phyloP scores from a whole-genome alignment of 2,797 vertebrate species.

The Bradypus variegatus region DNA sequence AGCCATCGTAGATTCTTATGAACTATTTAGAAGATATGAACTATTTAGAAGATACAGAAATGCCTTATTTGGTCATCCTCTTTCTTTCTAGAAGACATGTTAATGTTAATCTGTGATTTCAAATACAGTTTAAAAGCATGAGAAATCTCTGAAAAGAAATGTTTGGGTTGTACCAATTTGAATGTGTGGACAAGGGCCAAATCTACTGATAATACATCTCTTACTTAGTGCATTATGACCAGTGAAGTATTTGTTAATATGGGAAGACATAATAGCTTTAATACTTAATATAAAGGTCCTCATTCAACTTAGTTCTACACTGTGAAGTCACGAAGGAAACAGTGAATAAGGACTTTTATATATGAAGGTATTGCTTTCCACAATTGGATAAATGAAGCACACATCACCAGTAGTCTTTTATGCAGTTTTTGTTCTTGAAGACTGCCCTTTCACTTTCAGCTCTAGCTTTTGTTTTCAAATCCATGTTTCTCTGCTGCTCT shows the following conservation, averaged over 20 bases:
- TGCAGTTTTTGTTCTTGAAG: neutral
- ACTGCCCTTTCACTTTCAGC: neutral
- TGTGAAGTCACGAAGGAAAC: neutral
- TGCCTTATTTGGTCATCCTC: neutral
- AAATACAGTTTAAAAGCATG: slow-evolving; percentile 12
- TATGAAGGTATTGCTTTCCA: neutral
- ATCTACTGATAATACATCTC: neutral
- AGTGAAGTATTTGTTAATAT: neutral
- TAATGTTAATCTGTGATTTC: slow-evolving; percentile 2
- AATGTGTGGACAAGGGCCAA: neutral
- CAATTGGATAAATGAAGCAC: neutral
- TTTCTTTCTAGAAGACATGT: neutral
- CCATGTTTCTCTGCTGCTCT: neutral
- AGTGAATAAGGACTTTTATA: neutral
- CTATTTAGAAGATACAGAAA: neutral
- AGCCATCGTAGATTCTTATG: neutral
- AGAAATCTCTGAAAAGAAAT: neutral
- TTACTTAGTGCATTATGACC: neutral
- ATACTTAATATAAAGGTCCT: neutral
- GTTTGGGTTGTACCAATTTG: neutral
- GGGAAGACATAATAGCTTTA: neutral
- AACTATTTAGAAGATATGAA: neutral
- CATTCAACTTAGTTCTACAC: neutral
- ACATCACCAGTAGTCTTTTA: neutral
- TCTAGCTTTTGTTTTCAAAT: neutral